Base-by-base conservation (phyloP, 2,797 vertebrate species). In the Megaceryle alcyon region DNA sequence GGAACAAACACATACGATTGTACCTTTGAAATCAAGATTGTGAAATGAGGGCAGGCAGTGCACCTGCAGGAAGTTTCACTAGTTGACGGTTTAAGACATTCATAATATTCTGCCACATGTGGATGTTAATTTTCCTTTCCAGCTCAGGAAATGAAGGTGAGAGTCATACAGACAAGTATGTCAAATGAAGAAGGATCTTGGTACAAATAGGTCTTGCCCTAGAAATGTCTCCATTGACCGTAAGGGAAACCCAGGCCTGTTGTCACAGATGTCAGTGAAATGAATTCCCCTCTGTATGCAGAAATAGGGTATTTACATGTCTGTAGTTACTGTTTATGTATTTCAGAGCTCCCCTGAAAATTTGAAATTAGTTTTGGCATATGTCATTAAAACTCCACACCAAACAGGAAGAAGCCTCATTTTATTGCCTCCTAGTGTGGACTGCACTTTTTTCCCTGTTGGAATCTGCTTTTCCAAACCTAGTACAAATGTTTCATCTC, bases 221-320 rank as follows among this genome's bases (percentile, higher is more conserved):
- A 78, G 90, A 95, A 93, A 81, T 11, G 21, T 88, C 64, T 73
- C 16, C 7, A 6, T 20, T 77, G 79, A 73, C 64, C 87, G 12
- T 39, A 70, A 85, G 16, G 56, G 53, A 48, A 73, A 28, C 21
- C 29, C 41, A 51, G 19, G 44, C 88, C 57, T 81, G 8, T 53
- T 91, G 82, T 87, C 51, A 90, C 10, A 78, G 51, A 46, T 73
- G 59, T 56, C 82, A 56, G 56, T 77, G 53, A 80, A 85, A 83
- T 31, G 3, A 85, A 70, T 80, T 87, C 71, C 12, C 35, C 19
- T 51, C 29, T 0, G 0, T 61, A 8, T 69, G 21, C 0, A 0
- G 70, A 95, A 84, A n/a, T 69, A 37, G 63, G 61, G 25, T 86
- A 68, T 82, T 65, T 69, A 86, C 26, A 39, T 71, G 41, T 54